phyloP scores from a whole-genome alignment of 2,113 vertebrate species.

The Platycercus adscitus region DNA sequence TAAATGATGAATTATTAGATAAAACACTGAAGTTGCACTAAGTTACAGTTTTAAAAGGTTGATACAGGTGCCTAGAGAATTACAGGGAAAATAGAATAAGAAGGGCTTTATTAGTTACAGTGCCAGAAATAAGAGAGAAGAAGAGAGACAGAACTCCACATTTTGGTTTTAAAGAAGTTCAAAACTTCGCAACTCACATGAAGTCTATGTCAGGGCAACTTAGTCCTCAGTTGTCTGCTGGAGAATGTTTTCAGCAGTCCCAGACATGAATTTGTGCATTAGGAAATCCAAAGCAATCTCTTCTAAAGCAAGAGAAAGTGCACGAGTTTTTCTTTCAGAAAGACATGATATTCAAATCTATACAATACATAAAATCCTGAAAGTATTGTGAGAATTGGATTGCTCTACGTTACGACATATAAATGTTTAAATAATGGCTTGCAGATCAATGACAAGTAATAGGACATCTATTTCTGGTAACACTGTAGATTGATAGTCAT shows the following conservation, averaged over 20 bases:
- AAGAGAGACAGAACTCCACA: not conserved
- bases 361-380: not conserved
- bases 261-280: not conserved
- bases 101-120: not conserved
- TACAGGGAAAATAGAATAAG: not conserved
- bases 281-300: not conserved
- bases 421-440: slow-evolving; percentile 73
- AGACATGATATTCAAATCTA: not conserved
- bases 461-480: slow-evolving; percentile 79
- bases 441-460: slow-evolving; percentile 75
- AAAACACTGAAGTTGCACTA: not conserved
- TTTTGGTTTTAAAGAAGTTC: not conserved
- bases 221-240: not conserved
- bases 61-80: not conserved
- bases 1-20: not conserved
- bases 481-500: slow-evolving; percentile 71
- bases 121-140: not conserved
- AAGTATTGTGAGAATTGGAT: not conserved
- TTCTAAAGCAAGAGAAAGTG: not conserved
- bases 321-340: not conserved
- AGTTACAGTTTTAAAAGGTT: not conserved
- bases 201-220: not conserved
- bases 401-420: slow-evolving; percentile 52
- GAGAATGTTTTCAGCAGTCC: not conserved
- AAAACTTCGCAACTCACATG: not conserved